Evolutionary conservation across 2,797 vertebrate species (phyloP), one percentile per base, ranked within the genome.

Genomic region (Dendrocincla tyrannina): DNA sequence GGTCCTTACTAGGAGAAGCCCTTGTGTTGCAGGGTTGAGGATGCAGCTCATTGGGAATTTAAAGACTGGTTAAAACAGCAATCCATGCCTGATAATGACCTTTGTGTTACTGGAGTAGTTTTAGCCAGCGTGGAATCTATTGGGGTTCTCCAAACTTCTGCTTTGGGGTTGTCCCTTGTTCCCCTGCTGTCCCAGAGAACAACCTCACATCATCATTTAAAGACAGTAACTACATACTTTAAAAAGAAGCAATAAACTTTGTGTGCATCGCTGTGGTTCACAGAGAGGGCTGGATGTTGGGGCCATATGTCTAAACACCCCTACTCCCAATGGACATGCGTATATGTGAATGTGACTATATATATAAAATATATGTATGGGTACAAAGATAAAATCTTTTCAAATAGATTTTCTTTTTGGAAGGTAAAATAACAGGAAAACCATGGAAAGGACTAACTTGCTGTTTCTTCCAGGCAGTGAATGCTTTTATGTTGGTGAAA

Each of bases 1-100:
- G 66, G 58, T 88, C 92, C 89, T 88, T 94, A 78, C 66, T 94
- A 76, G 93, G 92, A 91, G 95, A 96, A 91, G 55, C 75, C 82
- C 73, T 75, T 52, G 42, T 14, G 3, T 27, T 0, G 1, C 47
- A 68, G 69, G n/a, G 56, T 89, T 77, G 92, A 62, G 62, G 79
- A 20, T 55, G 68, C 53, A 68, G 42, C n/a, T 91, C 5, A 0
- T 53, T 30, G 47, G 42, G n/a, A 59, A 23, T 81, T 81, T 81
- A 44, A 59, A 41, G 32, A 41, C 23, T 0, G 0, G 17, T 66
- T 88, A 42, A 74, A 80, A 2, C 41, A 73, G 19, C 12, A n/a
- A 41, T n/a, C 16, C 3, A 1, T 64, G 11, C 44, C 37, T 37
- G 58, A 5, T 35, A 17, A 33, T 5, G 7, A 79, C 20, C 20